Evolutionary conservation across 2,888 invertebrate species (phyloP).

Genomic region (Ectemnius lituratus): DNA sequence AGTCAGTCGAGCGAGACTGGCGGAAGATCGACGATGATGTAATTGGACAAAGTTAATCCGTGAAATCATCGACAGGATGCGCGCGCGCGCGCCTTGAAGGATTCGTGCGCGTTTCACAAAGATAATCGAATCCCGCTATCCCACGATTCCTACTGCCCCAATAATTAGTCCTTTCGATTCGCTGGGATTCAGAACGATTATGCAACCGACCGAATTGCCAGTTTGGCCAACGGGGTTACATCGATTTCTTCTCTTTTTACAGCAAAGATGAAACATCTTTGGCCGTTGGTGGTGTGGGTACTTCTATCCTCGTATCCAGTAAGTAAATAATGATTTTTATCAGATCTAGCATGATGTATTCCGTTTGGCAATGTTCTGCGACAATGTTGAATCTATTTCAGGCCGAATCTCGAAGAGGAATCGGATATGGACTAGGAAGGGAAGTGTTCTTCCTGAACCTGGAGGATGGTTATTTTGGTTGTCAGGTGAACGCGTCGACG

Average conservation of each 20-base stretch:
- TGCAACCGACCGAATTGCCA: background rate
- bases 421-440: conserved; percentile 90
- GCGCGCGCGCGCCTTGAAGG: conserved; percentile 4
- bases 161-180: conserved; percentile 2
- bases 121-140: background rate
- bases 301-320: conserved; percentile 88
- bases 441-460: conserved; percentile 98
- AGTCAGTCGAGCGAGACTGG: conserved; percentile 11
- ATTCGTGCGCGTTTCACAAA: background rate
- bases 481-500: conserved; percentile 97
- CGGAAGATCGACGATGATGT: conserved; percentile 16
- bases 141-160: background rate
- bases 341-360: background rate
- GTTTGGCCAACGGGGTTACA: background rate
- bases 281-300: conserved; percentile 95
- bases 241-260: conserved; percentile 77
- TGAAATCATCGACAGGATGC: conserved; percentile 29
- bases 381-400: conserved; percentile 60
- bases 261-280: conserved; percentile 95
- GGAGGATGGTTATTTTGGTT: conserved; percentile 98
- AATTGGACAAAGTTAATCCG: conserved; percentile 33
- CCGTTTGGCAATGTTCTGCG: background rate
- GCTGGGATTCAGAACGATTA: background rate
- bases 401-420: conserved; percentile 89
- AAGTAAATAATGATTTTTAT: conserved; percentile 78